These are phyloP conservation scores for Coleophora flavipennella DNA, from an alignment of 2,888 invertebrate genomes.

Conservation along the genomic window DNA sequence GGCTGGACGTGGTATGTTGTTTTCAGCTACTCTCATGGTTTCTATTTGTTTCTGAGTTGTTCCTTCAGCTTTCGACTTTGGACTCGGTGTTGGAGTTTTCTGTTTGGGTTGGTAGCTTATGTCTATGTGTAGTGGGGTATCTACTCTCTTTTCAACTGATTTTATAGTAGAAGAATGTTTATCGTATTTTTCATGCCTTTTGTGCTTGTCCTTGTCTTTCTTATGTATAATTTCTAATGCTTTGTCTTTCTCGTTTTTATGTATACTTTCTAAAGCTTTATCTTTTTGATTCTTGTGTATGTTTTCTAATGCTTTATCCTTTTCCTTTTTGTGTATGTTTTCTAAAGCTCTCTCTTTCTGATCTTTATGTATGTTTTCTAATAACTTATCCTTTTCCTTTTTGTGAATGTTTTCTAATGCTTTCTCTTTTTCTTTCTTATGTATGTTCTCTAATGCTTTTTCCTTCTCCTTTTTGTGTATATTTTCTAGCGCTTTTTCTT, in stretches of 20 bases:
- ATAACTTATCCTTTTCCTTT: neutral
- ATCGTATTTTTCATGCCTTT: constrained; percentile 30
- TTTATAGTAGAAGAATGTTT: neutral
- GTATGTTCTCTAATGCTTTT: constrained; percentile 18
- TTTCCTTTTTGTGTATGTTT: neutral
- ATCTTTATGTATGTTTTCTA: constrained; percentile 23
- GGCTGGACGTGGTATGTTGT: constrained; percentile 52
- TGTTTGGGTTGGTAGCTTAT: constrained; percentile 40
- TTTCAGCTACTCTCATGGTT: constrained; percentile 46
- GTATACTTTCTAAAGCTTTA: neutral
- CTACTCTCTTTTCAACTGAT: constrained; percentile 33
- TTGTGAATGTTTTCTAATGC: constrained; percentile 6
- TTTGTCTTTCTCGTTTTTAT: neutral
- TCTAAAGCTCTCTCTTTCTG: constrained; percentile 14
- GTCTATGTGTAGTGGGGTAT: constrained; percentile 46
- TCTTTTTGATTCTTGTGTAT: neutral
- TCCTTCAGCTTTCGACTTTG: constrained; percentile 38
- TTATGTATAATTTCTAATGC: constrained; percentile 13
- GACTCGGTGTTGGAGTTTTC: constrained; percentile 37
- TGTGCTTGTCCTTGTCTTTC: constrained; percentile 30
- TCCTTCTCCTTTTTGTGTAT: constrained; percentile 32
- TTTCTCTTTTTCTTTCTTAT: constrained; percentile 31
- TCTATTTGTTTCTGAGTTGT: constrained; percentile 50
- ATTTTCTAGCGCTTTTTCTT: constrained; percentile 22
- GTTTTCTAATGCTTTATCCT: neutral